Conservation (phyloP, 2,888 invertebrate species). For the Junonia oenone region DNA sequence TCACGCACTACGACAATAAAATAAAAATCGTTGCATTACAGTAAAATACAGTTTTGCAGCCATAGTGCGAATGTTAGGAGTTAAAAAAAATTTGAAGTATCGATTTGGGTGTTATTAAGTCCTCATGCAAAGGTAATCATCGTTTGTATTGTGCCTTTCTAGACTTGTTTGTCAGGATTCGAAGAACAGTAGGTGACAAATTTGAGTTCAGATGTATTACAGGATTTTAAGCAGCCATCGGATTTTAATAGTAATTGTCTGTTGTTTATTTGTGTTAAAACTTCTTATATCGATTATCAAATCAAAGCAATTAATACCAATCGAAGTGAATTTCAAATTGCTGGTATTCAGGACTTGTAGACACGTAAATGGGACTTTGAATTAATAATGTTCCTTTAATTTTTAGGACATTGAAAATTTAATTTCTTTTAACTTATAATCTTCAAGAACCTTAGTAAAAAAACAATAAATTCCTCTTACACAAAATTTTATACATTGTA, state of each 20-base stretch:
- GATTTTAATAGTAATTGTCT: neutral
- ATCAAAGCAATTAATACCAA: neutral
- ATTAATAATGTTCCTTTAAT: neutral
- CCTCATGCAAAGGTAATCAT: conserved; percentile 25
- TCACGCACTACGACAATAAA: conserved; percentile 15
- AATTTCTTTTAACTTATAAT: neutral
- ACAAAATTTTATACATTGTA: neutral
- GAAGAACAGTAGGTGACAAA: conserved; percentile 21
- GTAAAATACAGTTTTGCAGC: conserved; percentile 6
- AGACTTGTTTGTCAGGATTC: conserved; percentile 26
- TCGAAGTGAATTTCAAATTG: neutral
- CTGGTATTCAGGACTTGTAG: neutral
- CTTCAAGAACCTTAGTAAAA: neutral
- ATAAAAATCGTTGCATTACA: conserved; percentile 2
- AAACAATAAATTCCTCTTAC: neutral
- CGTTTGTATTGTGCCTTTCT: conserved; percentile 12
- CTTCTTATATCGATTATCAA: neutral
- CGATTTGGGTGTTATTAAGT: conserved; percentile 6
- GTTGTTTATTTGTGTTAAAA: neutral
- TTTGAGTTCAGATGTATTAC: conserved; percentile 11
- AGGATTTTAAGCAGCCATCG: conserved; percentile 9
- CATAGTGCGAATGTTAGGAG: conserved; percentile 9
- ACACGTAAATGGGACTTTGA: conserved; percentile 12
- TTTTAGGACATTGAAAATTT: conserved; percentile 1
- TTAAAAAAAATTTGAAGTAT: conserved; percentile 5